Evolutionary conservation across 2,113 vertebrate genomes (phyloP).

Genomic region (Axis porcinus): DNA sequence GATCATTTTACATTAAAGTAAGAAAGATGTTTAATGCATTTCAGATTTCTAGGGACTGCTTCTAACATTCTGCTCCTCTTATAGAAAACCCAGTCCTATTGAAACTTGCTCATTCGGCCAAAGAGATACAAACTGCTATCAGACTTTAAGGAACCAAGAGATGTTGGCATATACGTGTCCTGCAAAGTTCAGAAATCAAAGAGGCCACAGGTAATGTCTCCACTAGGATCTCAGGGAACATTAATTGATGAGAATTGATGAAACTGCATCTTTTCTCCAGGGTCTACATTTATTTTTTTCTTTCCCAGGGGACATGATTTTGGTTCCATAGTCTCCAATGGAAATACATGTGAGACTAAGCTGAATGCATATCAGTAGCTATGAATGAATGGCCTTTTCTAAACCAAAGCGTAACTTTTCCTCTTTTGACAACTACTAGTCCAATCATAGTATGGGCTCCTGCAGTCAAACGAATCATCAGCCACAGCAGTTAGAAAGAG

Average conservation of each 20-base stretch:
- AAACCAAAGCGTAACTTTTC: not conserved
- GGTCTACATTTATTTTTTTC: not conserved
- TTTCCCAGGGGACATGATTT: not conserved
- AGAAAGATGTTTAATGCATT: constrained; percentile 44
- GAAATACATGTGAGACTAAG: not conserved
- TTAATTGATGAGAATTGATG: not conserved
- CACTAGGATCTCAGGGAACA: not conserved
- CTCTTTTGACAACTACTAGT: not conserved
- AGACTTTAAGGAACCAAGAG: not conserved
- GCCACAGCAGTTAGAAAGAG: not conserved
- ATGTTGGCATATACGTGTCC: not conserved
- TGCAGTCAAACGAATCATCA: not conserved
- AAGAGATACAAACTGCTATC: not conserved
- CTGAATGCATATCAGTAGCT: not conserved
- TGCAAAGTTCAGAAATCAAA: not conserved
- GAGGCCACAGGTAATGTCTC: not conserved
- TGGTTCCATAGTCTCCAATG: not conserved
- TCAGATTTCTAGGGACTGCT: not conserved
- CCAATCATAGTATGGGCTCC: not conserved
- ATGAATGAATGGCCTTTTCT: not conserved
- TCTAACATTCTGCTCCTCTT: not conserved
- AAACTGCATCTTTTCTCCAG: not conserved
- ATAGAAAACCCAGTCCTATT: not conserved
- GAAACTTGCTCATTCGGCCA: not conserved
- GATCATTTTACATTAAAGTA: constrained; percentile 54